Evolutionary conservation across 2,113 vertebrate species (phyloP).

Genomic region (Chamaea fasciata): DNA sequence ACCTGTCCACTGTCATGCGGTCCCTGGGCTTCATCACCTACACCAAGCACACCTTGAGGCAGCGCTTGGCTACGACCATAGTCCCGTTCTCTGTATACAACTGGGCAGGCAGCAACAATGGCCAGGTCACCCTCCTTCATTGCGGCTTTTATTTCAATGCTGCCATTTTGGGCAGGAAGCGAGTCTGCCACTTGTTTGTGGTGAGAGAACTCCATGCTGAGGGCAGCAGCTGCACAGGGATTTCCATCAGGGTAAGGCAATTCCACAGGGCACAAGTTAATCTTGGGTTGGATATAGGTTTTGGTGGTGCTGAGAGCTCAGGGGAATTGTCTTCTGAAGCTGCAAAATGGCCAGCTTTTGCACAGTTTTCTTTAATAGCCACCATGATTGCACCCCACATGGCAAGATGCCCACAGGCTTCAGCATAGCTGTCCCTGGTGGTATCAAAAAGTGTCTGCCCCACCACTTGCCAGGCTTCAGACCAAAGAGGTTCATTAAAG

Average conservation of each 20-base stretch:
- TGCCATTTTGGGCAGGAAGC: not conserved
- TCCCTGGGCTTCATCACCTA: not conserved
- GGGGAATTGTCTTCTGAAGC: not conserved
- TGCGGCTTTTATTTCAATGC: not conserved
- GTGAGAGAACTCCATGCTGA: not conserved
- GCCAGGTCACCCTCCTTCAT: not conserved
- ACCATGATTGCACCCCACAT: not conserved
- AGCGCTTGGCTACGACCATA: not conserved
- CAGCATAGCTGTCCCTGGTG: not conserved
- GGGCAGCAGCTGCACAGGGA: not conserved
- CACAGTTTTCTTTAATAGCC: not conserved
- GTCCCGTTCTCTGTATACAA: not conserved
- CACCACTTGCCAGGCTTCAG: not conserved
- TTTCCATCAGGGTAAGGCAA: not conserved
- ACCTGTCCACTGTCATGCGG: not conserved
- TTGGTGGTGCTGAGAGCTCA: not conserved
- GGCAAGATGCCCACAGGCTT: not conserved
- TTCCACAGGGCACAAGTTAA: not conserved
- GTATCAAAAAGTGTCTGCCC: not conserved
- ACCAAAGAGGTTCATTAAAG: not conserved
- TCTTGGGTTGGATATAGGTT: not conserved
- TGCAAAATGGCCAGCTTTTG: not conserved
- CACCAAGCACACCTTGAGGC: not conserved
- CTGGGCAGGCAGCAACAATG: not conserved
- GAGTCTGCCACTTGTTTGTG: rapidly evolving